Conservation (phyloP, 1,140 invertebrate species). For the Cephus cinctus region DNA sequence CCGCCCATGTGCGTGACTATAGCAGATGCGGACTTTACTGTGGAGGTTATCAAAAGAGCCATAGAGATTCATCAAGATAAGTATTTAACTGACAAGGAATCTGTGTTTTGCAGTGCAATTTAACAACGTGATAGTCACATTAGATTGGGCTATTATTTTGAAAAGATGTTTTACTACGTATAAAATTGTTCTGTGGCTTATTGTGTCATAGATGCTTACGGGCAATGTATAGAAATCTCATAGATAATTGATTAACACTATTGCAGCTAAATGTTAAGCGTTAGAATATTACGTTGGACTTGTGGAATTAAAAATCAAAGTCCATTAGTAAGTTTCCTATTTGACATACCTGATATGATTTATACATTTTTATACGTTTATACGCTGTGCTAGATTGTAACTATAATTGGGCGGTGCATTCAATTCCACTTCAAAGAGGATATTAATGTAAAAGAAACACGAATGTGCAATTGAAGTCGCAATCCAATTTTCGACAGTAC, state of each 20-base stretch:
- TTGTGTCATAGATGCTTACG: no score
- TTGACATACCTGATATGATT: no score
- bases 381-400: no score
- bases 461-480: no score
- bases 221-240: no score
- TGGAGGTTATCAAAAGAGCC: slow-evolving; percentile 63
- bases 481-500: no score
- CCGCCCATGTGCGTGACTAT: slow-evolving; percentile 95
- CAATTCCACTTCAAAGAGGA: no score
- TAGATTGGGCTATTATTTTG: not conserved
- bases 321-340: not conserved
- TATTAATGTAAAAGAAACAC: no score
- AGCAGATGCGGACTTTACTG: slow-evolving; percentile 80
- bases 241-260: not conserved
- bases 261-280: not conserved
- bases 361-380: no score
- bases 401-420: no score
- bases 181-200: no score
- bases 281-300: no score
- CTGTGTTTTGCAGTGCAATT: slow-evolving; percentile 17
- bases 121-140: not conserved
- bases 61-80: slow-evolving; percentile 47
- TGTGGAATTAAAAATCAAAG: not conserved
- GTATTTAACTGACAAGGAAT: slow-evolving; percentile 15
- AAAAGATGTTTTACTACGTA: slow-evolving; percentile 8